Evolutionary conservation across 2,113 vertebrate genomes (phyloP).

Genomic region (Xiphias gladius): DNA sequence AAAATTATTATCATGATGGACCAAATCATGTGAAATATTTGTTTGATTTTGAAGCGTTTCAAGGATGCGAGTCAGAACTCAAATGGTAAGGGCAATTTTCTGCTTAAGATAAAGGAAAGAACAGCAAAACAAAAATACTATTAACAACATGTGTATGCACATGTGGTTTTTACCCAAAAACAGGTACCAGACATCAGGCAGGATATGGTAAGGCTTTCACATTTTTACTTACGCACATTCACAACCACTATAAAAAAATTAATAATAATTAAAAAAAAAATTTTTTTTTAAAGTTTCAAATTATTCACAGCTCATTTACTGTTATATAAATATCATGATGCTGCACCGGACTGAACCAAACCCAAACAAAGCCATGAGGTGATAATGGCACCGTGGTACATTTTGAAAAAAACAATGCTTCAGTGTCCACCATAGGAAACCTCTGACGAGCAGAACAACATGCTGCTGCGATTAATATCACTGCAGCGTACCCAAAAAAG

Average conservation of each 20-base stretch:
- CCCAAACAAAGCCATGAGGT: not conserved
- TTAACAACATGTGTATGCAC: not conserved
- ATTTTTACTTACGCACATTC: constrained; percentile 16
- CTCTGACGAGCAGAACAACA: constrained; percentile 2
- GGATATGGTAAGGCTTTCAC: constrained; percentile 23
- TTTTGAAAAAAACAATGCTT: not conserved
- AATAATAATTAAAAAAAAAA: too few relatives aligned
- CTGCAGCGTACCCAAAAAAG: not conserved
- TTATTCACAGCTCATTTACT: not conserved
- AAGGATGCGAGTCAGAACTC: too few relatives aligned
- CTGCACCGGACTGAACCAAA: constrained; percentile 1
- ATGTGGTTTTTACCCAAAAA: constrained; percentile 15
- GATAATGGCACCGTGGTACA: not conserved
- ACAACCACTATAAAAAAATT: constrained; percentile 18
- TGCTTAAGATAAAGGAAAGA: too few relatives aligned
- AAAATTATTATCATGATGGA: too few relatives aligned
- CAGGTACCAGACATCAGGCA: constrained; percentile 5
- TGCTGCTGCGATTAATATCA: not conserved
- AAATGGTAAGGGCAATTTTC: too few relatives aligned
- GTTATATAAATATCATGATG: not conserved
- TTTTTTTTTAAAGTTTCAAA: not conserved
- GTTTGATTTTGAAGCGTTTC: too few relatives aligned
- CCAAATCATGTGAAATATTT: too few relatives aligned
- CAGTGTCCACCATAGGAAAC: not conserved
- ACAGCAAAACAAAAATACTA: not conserved